Percentiles rank a stretch among this genome's conserved stretches.
Evolutionary conservation across 1,140 invertebrate genomes (phyloP).

Genomic region (Reticulitermes speratus): DNA sequence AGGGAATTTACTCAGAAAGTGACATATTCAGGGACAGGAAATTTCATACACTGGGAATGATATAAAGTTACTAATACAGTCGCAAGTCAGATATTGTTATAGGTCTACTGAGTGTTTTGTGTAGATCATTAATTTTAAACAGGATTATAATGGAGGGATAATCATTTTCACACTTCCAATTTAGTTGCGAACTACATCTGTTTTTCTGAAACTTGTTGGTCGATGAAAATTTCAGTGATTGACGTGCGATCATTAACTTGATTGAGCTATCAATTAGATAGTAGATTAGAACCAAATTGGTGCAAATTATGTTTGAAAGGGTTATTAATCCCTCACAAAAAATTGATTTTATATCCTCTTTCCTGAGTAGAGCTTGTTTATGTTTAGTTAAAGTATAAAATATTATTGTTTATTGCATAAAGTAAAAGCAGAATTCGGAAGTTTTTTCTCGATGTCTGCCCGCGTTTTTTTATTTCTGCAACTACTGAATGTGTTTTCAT

Average conservation of each 20-base stretch:
- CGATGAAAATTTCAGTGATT: conserved; percentile 1
- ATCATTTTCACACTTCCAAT: not conserved
- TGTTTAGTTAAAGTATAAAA: too few relatives aligned
- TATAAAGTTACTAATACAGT: too few relatives aligned
- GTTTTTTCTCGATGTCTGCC: too few relatives aligned
- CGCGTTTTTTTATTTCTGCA: too few relatives aligned
- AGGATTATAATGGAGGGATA: not conserved
- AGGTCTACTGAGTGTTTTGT: not conserved
- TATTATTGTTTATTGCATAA: too few relatives aligned
- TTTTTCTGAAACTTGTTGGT: not conserved
- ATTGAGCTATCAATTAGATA: not conserved
- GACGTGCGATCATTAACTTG: not conserved
- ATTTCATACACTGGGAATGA: too few relatives aligned
- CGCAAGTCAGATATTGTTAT: not conserved
- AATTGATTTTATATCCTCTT: not conserved
- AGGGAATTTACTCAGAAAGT: too few relatives aligned
- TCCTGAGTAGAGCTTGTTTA: not conserved
- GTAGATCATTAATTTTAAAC: not conserved
- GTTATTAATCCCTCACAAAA: not conserved
- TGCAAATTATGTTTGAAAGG: conserved; percentile 8
- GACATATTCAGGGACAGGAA: too few relatives aligned
- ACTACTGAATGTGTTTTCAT: too few relatives aligned
- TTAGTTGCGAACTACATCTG: not conserved
- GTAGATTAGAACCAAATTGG: not conserved
- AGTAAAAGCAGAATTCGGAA: too few relatives aligned